Conservation (phyloP, 2,113 vertebrate genomes). For the Beaufortia kweichowensis region DNA sequence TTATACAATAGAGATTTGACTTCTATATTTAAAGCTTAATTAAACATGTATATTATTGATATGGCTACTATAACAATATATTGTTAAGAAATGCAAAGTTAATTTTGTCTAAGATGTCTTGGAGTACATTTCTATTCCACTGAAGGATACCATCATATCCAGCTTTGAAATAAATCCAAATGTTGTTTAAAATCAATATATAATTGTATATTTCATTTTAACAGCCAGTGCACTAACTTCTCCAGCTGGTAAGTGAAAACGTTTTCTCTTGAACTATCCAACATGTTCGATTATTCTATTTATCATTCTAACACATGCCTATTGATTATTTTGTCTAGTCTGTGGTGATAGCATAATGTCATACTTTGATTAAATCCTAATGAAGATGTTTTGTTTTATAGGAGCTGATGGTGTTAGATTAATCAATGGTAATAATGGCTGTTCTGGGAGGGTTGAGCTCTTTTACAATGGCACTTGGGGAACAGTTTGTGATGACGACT, state of each 20-base stretch:
- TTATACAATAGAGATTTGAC: no score
- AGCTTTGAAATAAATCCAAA: not conserved
- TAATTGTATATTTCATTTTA: not conserved
- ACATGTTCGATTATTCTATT: not conserved
- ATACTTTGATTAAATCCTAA: slow-evolving; percentile 39
- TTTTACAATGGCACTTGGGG: slow-evolving; percentile 57
- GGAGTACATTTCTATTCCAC: no score
- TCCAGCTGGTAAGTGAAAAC: not conserved
- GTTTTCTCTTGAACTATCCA: not conserved
- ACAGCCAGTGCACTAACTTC: slow-evolving; percentile 7
- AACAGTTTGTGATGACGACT: slow-evolving; percentile 61
- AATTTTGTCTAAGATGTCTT: no score
- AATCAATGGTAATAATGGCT: slow-evolving; percentile 50
- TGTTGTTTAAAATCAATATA: not conserved
- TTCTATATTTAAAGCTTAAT: no score
- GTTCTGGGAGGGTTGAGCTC: slow-evolving; percentile 68
- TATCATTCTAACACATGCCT: not conserved
- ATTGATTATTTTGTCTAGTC: not conserved
- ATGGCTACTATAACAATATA: no score
- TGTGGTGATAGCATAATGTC: not conserved
- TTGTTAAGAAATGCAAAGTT: no score
- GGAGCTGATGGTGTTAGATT: slow-evolving; percentile 51
- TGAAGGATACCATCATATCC: no score
- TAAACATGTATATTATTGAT: no score
- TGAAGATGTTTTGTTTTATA: not conserved